phyloP scores from a whole-genome alignment of 2,797 vertebrate genomes.

The Coccyzus lansbergi region DNA sequence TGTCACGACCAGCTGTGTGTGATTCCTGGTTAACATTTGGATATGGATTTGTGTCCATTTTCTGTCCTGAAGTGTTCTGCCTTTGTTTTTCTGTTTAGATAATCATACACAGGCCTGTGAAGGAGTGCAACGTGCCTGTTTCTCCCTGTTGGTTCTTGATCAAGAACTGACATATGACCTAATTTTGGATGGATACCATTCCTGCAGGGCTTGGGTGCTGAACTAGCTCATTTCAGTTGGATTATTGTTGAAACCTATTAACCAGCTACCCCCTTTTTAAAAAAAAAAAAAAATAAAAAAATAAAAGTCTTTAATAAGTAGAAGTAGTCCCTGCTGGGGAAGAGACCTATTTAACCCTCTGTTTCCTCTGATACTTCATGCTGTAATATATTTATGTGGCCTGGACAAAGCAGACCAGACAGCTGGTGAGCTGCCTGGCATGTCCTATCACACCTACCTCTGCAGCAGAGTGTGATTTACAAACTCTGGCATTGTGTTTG shows the following conservation, averaged over 20 bases:
- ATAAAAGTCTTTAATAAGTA: background rate
- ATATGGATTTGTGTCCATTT: accelerated
- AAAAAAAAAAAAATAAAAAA: no score
- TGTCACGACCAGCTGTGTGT: accelerated
- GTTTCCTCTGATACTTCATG: accelerated
- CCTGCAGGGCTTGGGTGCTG: no score
- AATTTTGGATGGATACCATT: background rate
- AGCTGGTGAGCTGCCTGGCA: background rate
- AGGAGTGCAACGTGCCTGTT: background rate
- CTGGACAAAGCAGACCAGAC: no score
- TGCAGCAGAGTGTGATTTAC: background rate
- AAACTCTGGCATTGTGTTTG: no score
- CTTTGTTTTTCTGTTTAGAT: background rate
- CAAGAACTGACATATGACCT: background rate
- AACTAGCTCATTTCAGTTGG: background rate
- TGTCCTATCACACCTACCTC: accelerated
- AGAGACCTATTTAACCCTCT: background rate
- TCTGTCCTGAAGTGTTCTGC: background rate
- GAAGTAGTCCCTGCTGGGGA: no score
- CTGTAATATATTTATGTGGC: accelerated
- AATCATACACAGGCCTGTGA: background rate
- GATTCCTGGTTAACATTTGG: accelerated
- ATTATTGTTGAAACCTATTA: background rate
- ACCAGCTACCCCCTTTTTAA: background rate
- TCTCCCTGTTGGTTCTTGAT: background rate